Evolutionary conservation across 2,113 vertebrate genomes (phyloP).

Genomic region (Talpa occidentalis): DNA sequence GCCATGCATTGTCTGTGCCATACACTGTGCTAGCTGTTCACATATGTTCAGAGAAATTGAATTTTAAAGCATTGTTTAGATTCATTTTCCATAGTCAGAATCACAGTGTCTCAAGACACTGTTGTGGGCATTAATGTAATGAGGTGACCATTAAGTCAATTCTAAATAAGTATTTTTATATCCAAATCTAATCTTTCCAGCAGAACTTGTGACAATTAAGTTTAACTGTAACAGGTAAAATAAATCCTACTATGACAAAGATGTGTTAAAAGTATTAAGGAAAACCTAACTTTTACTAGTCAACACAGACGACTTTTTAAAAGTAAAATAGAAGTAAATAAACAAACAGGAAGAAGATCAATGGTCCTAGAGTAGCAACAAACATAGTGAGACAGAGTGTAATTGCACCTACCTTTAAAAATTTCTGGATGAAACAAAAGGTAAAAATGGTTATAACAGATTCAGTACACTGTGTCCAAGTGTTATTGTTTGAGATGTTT

Average conservation of each 20-base stretch:
- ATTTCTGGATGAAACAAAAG: background rate
- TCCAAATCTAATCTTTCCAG: background rate
- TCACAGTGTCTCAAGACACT: background rate
- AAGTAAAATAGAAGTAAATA: constrained; percentile 28
- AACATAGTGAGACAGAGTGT: background rate
- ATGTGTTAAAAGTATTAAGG: background rate
- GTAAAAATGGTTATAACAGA: background rate
- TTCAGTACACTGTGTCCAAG: background rate
- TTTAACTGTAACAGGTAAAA: background rate
- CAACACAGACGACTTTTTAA: background rate
- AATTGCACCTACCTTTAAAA: background rate
- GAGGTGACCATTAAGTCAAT: background rate
- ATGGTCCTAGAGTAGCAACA: background rate
- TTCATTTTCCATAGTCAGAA: background rate
- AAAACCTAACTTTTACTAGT: background rate
- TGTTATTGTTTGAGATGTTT: background rate
- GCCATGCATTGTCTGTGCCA: background rate
- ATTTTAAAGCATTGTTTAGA: background rate
- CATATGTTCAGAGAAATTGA: background rate
- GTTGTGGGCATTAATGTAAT: background rate
- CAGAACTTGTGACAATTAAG: background rate
- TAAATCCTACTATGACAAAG: background rate
- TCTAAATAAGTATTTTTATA: constrained; percentile 37
- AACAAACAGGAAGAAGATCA: background rate
- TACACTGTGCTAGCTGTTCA: background rate